phyloP scores from a whole-genome alignment of 2,113 vertebrate genomes.

The Lepisosteus osseus region DNA sequence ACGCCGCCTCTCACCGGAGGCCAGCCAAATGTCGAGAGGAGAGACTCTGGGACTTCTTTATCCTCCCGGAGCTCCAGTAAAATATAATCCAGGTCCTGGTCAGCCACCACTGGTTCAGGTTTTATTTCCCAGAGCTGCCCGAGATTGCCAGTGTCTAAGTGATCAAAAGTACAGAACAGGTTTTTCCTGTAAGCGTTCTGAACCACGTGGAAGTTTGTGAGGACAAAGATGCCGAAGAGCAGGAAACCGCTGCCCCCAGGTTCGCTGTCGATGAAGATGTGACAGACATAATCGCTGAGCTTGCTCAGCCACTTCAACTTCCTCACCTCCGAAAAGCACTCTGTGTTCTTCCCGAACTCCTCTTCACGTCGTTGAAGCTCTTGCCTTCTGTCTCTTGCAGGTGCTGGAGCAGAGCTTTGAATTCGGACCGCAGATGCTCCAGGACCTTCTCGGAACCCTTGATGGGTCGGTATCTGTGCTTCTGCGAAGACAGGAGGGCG shows the following conservation, averaged over 20 bases:
- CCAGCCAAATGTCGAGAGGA: too few relatives aligned
- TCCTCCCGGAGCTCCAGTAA: too few relatives aligned
- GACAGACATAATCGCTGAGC: constrained; percentile 3
- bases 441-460: not conserved
- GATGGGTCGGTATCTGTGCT: too few relatives aligned
- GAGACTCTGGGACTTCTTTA: too few relatives aligned
- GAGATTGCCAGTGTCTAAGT: too few relatives aligned
- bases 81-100: too few relatives aligned
- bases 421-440: constrained; percentile 2
- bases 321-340: not conserved
- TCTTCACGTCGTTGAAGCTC: not conserved
- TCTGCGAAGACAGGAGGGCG: rapidly evolving
- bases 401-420: constrained; percentile 1
- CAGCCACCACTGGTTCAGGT: too few relatives aligned
- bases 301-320: not conserved
- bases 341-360: constrained; percentile 16
- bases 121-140: too few relatives aligned
- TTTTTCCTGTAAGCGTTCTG: too few relatives aligned
- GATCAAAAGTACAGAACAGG: too few relatives aligned
- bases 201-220: constrained; percentile 22
- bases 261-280: not conserved
- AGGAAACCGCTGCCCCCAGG: constrained; percentile 12
- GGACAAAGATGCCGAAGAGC: constrained; percentile 15
- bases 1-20: too few relatives aligned
- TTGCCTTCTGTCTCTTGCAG: not conserved